Evolutionary conservation across 2,113 vertebrate genomes (phyloP).

Genomic region (Syngnathoides biaculeatus): DNA sequence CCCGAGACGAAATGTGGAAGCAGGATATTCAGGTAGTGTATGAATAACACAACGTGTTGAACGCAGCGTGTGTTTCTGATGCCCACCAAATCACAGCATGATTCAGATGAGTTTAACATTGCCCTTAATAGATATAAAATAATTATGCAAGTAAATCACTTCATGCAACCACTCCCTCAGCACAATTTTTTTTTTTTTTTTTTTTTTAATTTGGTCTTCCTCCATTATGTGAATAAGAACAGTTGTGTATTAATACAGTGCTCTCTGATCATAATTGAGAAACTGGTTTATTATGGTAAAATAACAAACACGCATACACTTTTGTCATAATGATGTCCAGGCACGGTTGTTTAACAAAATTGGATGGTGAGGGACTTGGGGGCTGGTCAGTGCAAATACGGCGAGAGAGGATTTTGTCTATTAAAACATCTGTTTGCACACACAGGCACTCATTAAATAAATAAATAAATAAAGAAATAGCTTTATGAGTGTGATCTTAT

Average conservation of each 20-base stretch:
- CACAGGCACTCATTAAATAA: no score
- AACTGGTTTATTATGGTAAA: conserved; percentile 11
- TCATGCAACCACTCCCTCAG: conserved; percentile 1
- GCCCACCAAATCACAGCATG: conserved; percentile 40
- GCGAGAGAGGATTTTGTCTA: conserved; percentile 26
- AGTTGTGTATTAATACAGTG: not conserved
- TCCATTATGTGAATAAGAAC: conserved; percentile 23
- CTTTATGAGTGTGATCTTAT: not conserved
- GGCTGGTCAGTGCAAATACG: conserved; percentile 21
- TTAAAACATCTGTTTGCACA: conserved; percentile 20
- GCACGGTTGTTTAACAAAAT: conserved; percentile 29
- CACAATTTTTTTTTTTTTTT: no score
- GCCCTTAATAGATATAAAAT: conserved; percentile 74
- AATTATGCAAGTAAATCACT: conserved; percentile 35
- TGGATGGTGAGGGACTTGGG: conserved; percentile 33
- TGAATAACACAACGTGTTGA: conserved; percentile 25
- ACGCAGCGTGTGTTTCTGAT: conserved; percentile 23
- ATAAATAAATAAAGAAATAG: conserved; percentile 18
- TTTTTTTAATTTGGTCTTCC: not conserved
- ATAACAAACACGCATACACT: conserved; percentile 6
- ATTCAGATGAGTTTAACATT: conserved; percentile 52
- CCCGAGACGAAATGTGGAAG: conserved; percentile 3
- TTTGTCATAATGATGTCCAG: conserved; percentile 13
- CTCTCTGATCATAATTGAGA: conserved; percentile 21
- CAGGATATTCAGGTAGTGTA: not conserved